Conservation (phyloP, 1,140 invertebrate species). For the Spodoptera frugiperda region DNA sequence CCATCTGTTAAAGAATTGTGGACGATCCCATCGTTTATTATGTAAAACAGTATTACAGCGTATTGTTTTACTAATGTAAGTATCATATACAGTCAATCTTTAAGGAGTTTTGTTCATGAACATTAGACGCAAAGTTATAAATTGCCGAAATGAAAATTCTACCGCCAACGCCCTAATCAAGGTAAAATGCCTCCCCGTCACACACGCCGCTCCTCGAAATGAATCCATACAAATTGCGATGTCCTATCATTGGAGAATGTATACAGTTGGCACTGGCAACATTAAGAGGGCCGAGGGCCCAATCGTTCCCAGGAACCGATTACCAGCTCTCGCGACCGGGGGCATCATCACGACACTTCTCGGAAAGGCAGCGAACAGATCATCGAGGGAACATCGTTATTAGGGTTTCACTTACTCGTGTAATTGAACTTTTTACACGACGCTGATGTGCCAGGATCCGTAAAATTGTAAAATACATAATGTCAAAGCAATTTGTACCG, state of each 20-base stretch:
- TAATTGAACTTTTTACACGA: constrained; percentile 39
- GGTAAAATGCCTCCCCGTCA: background rate
- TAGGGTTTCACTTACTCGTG: constrained; percentile 30
- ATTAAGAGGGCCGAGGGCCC: constrained; percentile 37
- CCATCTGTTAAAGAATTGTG: constrained; percentile 19
- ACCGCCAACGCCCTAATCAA: constrained; percentile 16
- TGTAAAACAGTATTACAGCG: background rate
- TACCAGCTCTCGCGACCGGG: constrained; percentile 36
- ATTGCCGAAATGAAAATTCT: constrained; percentile 1
- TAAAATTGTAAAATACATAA: constrained; percentile 17
- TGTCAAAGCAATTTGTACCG: constrained; percentile 31
- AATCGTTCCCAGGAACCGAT: constrained; percentile 39
- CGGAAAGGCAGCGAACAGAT: constrained; percentile 7
- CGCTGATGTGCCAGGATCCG: constrained; percentile 26
- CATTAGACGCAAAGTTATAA: too few relatives aligned
- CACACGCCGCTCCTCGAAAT: constrained; percentile 13
- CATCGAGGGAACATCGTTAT: constrained; percentile 35
- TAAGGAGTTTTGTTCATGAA: too few relatives aligned
- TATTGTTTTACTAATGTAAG: background rate
- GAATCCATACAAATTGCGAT: constrained; percentile 33
- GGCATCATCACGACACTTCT: constrained; percentile 45
- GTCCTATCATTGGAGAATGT: constrained; percentile 5
- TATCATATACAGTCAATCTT: too few relatives aligned
- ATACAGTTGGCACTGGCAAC: constrained; percentile 21
- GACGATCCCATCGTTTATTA: background rate